Evolutionary conservation across 2,888 invertebrate species (phyloP).

Genomic region (Protonemura montana): DNA sequence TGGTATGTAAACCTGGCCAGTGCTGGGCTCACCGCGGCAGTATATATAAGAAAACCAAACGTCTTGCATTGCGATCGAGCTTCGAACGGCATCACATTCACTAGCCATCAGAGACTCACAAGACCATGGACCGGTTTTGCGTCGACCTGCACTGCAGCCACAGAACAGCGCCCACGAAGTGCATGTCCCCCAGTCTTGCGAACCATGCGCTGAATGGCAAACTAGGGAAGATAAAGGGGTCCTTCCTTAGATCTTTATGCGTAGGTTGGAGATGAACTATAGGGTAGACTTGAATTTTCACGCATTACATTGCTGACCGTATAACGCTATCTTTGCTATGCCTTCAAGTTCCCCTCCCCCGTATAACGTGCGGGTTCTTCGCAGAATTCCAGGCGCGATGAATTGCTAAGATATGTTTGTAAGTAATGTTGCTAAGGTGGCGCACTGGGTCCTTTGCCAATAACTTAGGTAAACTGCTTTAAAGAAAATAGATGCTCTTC

Average conservation of each 20-base stretch:
- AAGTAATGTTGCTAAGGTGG: background rate
- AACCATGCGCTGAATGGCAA: background rate
- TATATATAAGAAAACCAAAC: background rate
- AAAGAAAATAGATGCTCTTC: slow-evolving; percentile 1
- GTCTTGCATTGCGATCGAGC: background rate
- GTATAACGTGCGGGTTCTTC: background rate
- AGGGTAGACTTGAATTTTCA: background rate
- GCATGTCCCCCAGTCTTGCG: background rate
- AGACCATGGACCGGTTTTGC: background rate
- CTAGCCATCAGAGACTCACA: too few species aligned
- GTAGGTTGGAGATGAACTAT: background rate
- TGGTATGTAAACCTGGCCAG: too few species aligned
- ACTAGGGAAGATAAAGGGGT: slow-evolving; percentile 1
- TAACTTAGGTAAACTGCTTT: slow-evolving; percentile 7
- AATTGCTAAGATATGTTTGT: background rate
- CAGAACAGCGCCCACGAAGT: background rate
- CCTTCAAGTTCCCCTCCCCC: background rate
- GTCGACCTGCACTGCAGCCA: background rate
- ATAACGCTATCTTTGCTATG: background rate
- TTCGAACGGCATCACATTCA: background rate
- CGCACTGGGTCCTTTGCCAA: background rate
- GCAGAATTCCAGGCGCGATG: background rate
- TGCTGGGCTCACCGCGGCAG: background rate
- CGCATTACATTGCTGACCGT: background rate
- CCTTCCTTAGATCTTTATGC: background rate